Evolutionary conservation across 1,140 invertebrate genomes (phyloP).

Genomic region (Pteromalus puparum): DNA sequence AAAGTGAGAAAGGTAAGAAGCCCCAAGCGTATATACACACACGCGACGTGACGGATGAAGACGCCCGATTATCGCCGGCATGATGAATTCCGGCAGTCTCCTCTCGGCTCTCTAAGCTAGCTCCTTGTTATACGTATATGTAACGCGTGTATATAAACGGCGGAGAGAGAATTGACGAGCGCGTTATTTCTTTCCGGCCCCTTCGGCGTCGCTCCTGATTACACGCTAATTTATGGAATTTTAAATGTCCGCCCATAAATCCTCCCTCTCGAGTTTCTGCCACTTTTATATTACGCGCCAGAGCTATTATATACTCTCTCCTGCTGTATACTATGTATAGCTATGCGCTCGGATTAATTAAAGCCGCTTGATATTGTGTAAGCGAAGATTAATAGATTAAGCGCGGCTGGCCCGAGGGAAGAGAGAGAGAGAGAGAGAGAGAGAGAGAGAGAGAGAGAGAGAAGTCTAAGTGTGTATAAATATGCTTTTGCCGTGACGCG

Average conservation of each 20-base stretch:
- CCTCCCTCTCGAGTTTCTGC: conserved; percentile 11
- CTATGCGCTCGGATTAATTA: conserved; percentile 4
- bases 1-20: background rate
- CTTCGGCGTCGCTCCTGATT: conserved; percentile 18
- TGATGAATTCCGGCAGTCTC: conserved; percentile 12
- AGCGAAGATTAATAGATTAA: conserved; percentile 42
- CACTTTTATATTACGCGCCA: conserved; percentile 19
- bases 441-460: too few relatives aligned
- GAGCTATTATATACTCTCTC: too few relatives aligned
- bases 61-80: conserved; percentile 32
- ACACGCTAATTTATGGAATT: conserved; percentile 47
- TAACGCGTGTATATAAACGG: background rate
- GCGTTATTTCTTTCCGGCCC: conserved; percentile 27
- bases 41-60: conserved; percentile 45
- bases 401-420: background rate
- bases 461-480: too few relatives aligned
- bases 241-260: conserved; percentile 40
- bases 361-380: background rate
- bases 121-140: too few relatives aligned
- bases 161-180: conserved; percentile 28
- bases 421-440: too few relatives aligned
- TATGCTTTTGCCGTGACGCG: too few relatives aligned
- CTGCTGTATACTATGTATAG: too few relatives aligned
- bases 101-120: too few relatives aligned
- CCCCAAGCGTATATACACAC: background rate